A percentile compares a stretch with the other conserved stretches of the same genome.
These are phyloP conservation scores for Condylura cristata DNA, from an alignment of 2,113 vertebrate genomes.

Conservation along the genomic window DNA sequence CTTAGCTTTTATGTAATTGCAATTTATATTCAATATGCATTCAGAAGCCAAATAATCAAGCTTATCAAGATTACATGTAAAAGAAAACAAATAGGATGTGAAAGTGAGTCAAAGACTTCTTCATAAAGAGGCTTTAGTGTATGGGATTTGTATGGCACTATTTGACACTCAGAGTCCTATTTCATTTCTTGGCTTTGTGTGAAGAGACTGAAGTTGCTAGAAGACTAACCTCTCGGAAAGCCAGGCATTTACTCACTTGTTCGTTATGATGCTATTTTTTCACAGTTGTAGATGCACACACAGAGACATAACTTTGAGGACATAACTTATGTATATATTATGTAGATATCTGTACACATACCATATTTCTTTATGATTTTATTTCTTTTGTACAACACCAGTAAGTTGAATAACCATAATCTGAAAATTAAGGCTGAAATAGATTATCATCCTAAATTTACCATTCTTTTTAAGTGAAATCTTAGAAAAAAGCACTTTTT, in stretches of 20 bases:
- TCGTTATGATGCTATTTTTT: neutral
- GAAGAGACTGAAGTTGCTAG: neutral
- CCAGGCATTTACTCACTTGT: neutral
- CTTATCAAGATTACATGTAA: neutral
- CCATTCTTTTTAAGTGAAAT: constrained; percentile 1
- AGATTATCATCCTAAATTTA: neutral
- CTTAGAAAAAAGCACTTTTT: neutral
- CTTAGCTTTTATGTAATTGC: constrained; percentile 30
- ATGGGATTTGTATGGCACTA: constrained; percentile 5
- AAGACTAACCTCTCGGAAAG: constrained; percentile 4
- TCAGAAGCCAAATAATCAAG: constrained; percentile 41
- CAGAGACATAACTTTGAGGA: neutral
- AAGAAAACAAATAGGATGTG: constrained; percentile 4
- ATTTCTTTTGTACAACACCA: neutral
- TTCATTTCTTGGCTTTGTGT: constrained; percentile 19
- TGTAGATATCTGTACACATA: neutral
- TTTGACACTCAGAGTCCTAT: neutral
- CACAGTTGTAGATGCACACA: neutral
- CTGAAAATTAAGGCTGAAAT: constrained; percentile 49
- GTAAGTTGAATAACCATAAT: neutral
- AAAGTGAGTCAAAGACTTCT: neutral
- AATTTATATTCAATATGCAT: neutral
- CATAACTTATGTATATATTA: neutral
- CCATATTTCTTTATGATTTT: neutral
- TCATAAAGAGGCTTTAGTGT: constrained; percentile 23